Evolutionary conservation across 2,797 vertebrate genomes (phyloP).

Genomic region (Onychomys leucogaster): DNA sequence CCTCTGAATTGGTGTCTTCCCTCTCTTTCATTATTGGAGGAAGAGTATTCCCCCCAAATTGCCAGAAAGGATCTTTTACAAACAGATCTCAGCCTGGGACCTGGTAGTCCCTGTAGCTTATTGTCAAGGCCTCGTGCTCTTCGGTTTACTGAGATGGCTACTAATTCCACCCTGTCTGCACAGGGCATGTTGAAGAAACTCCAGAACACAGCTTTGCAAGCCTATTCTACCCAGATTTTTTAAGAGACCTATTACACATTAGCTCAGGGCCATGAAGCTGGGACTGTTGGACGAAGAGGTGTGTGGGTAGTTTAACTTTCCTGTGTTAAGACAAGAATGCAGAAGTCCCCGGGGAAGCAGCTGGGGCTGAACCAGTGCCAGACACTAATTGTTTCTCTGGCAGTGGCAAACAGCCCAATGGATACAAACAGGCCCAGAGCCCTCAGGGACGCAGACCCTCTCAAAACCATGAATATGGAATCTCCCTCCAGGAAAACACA

Average conservation of each 20-base stretch:
- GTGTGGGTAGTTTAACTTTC: not conserved
- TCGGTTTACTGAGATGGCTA: too few species aligned
- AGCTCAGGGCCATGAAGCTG: not conserved
- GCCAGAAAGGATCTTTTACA: not conserved
- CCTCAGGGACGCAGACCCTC: not conserved
- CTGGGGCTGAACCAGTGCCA: not conserved
- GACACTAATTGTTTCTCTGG: not conserved
- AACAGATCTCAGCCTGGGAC: not conserved
- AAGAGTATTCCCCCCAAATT: not conserved
- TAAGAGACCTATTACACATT: not conserved
- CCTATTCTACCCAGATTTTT: not conserved
- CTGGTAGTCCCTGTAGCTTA: not conserved
- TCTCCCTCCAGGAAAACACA: not conserved
- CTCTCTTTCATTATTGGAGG: not conserved
- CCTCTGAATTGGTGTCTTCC: not conserved
- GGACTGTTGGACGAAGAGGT: not conserved
- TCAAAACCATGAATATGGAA: accelerated
- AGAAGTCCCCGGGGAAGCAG: not conserved
- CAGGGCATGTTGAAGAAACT: not conserved
- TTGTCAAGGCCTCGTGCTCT: accelerated
- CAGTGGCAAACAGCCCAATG: not conserved
- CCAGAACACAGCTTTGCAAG: not conserved
- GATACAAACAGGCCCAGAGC: not conserved
- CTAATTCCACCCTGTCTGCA: not conserved
- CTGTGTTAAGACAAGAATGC: not conserved